Evolutionary conservation across 2,113 vertebrate species (phyloP), one percentile per base, ranked within the genome.

Genomic region (Spea bombifrons): DNA sequence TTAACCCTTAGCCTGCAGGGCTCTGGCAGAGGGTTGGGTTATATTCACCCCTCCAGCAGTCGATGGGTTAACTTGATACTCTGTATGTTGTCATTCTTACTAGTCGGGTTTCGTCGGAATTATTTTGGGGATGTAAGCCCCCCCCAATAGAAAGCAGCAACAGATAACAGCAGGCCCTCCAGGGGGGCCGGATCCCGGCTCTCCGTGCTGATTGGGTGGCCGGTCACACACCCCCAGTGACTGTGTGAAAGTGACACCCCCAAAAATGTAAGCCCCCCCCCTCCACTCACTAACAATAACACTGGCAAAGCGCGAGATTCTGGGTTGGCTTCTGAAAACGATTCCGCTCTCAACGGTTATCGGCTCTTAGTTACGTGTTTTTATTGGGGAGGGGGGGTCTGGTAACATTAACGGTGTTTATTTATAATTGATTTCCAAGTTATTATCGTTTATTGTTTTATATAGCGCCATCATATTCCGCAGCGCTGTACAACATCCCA

Each of bases 241-340:
- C n/a, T 30, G 59, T 43, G 16, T 66, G 5, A 66, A 43, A 75
- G n/a, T 44, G 47, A 43, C 48, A 65, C 16, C 53, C 15, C 30
- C 48, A 3, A 46, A 67, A 46, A 71, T 53, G 57, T 49, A 8
- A 7, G 30, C 13, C 7, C 63, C 13, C 61, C 44, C 61, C 61
- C 57, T 57, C 61, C n/a, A 6, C 48, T 45, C 53, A 66, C 53
- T 66, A 66, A 66, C 63, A 66, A 53, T 53, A 66, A 75, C 63
- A 66, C 44, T 9, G 48, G 4, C 55, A 45, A 59, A 1, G 17
- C 13, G 53, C 16, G 71, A 3, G 10, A 47, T 30, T 30, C 30
- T 30, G 30, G 30, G 30, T 30, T 30, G 30, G 30, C 30, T 30
- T 30, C 30, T 30, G 30, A 30, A 30, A 30, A 30, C 30, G 30